These are phyloP conservation scores for Diarsia rubi DNA, from an alignment of 2,888 invertebrate genomes.

Conservation along the genomic window DNA sequence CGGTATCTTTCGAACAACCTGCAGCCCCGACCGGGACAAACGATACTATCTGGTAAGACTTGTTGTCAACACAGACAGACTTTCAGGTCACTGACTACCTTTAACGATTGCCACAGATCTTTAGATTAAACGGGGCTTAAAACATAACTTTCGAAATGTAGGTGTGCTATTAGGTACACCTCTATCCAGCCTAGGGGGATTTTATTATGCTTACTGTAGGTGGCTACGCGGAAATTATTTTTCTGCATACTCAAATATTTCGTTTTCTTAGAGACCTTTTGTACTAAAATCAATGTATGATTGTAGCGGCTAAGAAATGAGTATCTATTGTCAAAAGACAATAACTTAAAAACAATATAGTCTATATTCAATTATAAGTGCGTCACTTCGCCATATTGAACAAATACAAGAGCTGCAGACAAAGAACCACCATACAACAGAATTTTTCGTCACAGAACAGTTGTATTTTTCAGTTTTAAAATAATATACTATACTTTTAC, in stretches of 20 bases:
- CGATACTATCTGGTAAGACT: too few species aligned
- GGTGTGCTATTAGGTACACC: too few species aligned
- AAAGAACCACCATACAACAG: constrained; percentile 28
- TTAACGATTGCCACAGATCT: too few species aligned
- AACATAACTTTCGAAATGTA: too few species aligned
- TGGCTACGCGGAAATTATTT: background rate
- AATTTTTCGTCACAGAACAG: constrained; percentile 35
- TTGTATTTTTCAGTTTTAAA: constrained; percentile 48
- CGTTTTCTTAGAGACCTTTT: background rate
- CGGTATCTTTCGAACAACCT: too few species aligned
- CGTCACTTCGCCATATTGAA: constrained; percentile 31
- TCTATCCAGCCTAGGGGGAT: too few species aligned
- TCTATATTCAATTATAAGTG: constrained; percentile 21
- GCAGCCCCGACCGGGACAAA: too few species aligned
- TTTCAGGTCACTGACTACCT: too few species aligned
- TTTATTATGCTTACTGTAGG: too few species aligned
- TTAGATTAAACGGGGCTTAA: too few species aligned
- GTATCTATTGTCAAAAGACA: constrained; percentile 12
- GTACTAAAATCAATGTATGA: background rate
- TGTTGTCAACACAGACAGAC: too few species aligned
- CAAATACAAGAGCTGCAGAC: constrained; percentile 24
- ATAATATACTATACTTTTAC: constrained; percentile 16
- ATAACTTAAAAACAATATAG: constrained; percentile 31
- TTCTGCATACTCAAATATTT: background rate
- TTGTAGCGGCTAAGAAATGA: background rate